Evolutionary conservation across 2,888 invertebrate genomes (phyloP).

Genomic region (Thyatira batis): DNA sequence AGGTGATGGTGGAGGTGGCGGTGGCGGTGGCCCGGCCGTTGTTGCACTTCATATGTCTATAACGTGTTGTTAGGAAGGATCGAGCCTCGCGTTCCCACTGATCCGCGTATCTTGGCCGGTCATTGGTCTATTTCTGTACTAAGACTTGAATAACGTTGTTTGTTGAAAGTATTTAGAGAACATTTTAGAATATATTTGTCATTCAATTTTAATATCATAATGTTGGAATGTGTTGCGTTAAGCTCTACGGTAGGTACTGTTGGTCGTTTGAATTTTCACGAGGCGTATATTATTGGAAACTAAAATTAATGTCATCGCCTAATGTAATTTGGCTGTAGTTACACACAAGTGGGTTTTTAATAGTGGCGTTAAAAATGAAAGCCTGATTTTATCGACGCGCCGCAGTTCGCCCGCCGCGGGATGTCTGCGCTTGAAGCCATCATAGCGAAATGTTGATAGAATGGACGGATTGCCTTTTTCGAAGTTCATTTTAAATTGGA

Average conservation of each 20-base stretch:
- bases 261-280: neutral
- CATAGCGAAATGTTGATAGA: neutral
- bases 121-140: conserved; percentile 53
- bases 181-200: conserved; percentile 50
- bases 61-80: conserved; percentile 57
- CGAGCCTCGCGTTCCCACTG: conserved; percentile 29
- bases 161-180: conserved; percentile 67
- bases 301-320: neutral
- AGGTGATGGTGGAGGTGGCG: conserved; percentile 19
- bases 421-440: no score
- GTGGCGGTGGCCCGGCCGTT: conserved; percentile 34
- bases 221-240: conserved; percentile 2
- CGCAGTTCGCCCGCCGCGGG: no score
- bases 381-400: neutral
- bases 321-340: neutral
- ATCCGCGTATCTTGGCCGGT: conserved; percentile 28
- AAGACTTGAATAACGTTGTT: conserved; percentile 70
- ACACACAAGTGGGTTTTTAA: neutral
- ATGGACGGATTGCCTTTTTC: neutral
- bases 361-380: neutral
- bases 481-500: neutral
- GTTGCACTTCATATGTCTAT: conserved; percentile 63
- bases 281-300: neutral
- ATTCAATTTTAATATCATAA: conserved; percentile 34
- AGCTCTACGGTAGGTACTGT: neutral